Evolutionary conservation across 2,113 vertebrate genomes (phyloP), one percentile per base, ranked within the genome.

Genomic region (Dromas ardeola): DNA sequence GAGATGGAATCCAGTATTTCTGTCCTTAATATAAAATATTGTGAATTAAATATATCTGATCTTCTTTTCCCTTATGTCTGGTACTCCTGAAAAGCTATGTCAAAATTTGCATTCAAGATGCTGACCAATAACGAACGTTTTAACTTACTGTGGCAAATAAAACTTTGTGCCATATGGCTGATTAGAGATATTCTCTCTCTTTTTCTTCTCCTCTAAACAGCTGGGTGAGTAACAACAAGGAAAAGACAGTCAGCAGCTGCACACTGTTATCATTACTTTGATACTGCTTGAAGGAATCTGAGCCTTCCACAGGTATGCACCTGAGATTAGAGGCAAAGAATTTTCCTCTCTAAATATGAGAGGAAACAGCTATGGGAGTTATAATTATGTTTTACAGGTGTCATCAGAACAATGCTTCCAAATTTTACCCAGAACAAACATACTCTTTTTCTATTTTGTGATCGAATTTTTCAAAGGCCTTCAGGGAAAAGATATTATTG

Each of bases 191-290:
- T 98, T 98, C 98, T 98, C 98, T 98, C 98, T 98, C 98, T 98
- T 98, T 91, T 98, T 98, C 98, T 98, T 98, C 98, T 98, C 98
- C 97, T 98, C 98, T 98, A 98, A 99, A 99, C 99, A 99, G 99
- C 99, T 99, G 99, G 99, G 98, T 98, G 98, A 99, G 98, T 98
- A 98, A 99, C 99, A 98, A 99, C 98, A 98, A 99, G 98, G 98
- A 98, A 99, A 98, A 98, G 98, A 98, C 95, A 98, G 98, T 98
- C 99, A 98, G 98, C 99, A 99, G 99, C 99, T 99, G 99, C 96
- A 98, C 81, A 96, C 98, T 98, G 98, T 98, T 98, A 98, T 97
- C 97, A 97, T 98, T 97, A 98, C 98, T 98, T 98, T 98, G 98
- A 98, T 98, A 98, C 98, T 97, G 98, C 98, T 98, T 98, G 95